phyloP scores from a whole-genome alignment of 1,140 invertebrate genomes.

The Drosophila nigromelanica region DNA sequence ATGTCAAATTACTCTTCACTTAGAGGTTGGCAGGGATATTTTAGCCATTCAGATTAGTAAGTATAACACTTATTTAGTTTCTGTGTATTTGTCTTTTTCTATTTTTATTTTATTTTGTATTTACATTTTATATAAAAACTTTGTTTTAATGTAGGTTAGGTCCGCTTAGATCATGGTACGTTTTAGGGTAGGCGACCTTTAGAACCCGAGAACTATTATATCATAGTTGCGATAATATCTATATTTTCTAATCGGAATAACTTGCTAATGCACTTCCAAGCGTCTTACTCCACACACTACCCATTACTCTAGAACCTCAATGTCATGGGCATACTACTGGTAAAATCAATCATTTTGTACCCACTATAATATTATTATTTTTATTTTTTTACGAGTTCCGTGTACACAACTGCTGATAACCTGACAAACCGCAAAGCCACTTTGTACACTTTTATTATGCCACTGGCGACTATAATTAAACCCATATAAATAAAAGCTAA shows the following conservation, averaged over 20 bases:
- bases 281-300: neutral
- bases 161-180: too few species aligned
- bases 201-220: neutral
- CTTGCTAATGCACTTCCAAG: neutral
- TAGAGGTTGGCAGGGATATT: too few species aligned
- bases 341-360: constrained; percentile 8
- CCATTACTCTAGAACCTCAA: constrained; percentile 10
- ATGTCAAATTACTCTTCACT: too few species aligned
- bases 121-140: too few species aligned
- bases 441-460: constrained; percentile 13
- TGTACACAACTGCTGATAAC: constrained; percentile 12
- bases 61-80: too few species aligned
- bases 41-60: too few species aligned
- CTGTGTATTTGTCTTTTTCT: too few species aligned
- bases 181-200: too few species aligned
- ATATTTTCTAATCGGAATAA: neutral
- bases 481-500: constrained; percentile 9
- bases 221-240: neutral
- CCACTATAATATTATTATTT: neutral
- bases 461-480: constrained; percentile 7
- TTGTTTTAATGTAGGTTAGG: too few species aligned
- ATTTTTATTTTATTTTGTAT: too few species aligned
- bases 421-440: constrained; percentile 1
- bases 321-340: neutral
- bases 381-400: neutral